Evolutionary conservation across 2,113 vertebrate genomes (phyloP), one percentile per base, ranked within the genome.

Genomic region (Sialia sialis): DNA sequence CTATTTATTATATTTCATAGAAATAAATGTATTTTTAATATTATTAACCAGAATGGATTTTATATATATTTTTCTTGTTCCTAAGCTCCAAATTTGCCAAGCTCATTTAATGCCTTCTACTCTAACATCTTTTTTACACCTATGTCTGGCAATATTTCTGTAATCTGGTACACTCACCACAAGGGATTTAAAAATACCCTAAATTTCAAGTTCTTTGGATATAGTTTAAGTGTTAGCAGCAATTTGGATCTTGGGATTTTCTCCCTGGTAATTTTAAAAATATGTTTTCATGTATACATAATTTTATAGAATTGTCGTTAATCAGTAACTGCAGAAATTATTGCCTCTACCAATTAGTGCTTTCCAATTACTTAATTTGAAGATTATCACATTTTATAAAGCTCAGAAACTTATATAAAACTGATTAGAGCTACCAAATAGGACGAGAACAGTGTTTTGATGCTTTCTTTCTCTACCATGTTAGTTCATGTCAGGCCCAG

Each of bases 11-110:
- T 90, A 49, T 90, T 84, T 84, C 89, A 95, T 93, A 93, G 59
- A 94, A 84, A 94, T 80, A 79, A 85, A 84, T 88, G 39, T 64
- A 73, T 69, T 32, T 95, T 97, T 94, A 88, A 93, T 91, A 93
- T 84, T 95, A 67, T 82, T 95, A 93, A 89, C 54, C 48, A 52
- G 41, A 73, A 87, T 39, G 70, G 43, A 26, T 79, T 92, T 92
- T 83, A 74, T n/a, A 88, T 97, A 32, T 73, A 73, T 97, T 80
- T 67, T 39, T 94, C 59, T 79, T 79, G 9, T 62, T 83, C 59
- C 64, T 95, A 69, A 80, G 82, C 54, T 88, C 29, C 54, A 90
- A 84, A 87, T 94, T 92, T 90, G 59, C 76, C 78, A 76, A 38
- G 84, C 69, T 88, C 52, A 51, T 80, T 46, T 81, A 74, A 41